A percentile compares a stretch with the other conserved stretches of the same genome.
phyloP scores from a whole-genome alignment of 2,888 invertebrate genomes.

The Druceiella hillmani region DNA sequence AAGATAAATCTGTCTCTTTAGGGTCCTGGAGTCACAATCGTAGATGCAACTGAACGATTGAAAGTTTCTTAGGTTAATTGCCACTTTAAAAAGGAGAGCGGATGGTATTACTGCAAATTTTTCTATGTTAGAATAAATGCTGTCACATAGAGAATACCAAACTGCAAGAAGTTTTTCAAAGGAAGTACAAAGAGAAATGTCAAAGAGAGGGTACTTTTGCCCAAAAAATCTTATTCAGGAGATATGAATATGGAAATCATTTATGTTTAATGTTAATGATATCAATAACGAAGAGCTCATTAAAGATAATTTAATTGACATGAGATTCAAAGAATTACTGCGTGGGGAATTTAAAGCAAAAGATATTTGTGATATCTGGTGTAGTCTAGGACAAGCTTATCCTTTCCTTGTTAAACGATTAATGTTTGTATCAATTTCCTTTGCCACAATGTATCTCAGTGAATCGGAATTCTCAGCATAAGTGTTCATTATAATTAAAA shows the following conservation, averaged over 20 bases:
- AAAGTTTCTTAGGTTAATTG: too few species aligned
- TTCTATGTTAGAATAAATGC: background rate
- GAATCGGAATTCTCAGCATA: conserved; percentile 16
- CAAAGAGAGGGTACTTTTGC: background rate
- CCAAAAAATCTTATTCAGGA: background rate
- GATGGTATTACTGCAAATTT: too few species aligned
- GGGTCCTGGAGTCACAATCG: too few species aligned
- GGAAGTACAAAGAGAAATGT: background rate
- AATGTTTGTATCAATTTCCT: conserved; percentile 17
- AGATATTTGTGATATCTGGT: conserved; percentile 17
- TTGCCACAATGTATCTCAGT: conserved; percentile 20
- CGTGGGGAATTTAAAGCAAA: too few species aligned
- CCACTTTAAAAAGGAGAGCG: too few species aligned
- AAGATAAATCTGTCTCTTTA: too few species aligned
- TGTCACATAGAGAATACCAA: background rate
- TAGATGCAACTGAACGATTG: too few species aligned
- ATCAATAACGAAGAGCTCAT: too few species aligned
- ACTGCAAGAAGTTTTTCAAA: background rate
- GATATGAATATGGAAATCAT: too few species aligned
- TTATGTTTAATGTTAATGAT: too few species aligned
- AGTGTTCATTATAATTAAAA: conserved; percentile 17
- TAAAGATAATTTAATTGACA: too few species aligned
- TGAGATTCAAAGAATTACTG: too few species aligned
- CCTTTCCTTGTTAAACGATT: conserved; percentile 16
- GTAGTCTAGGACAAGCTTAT: conserved; percentile 17